phyloP scores from a whole-genome alignment of 1,140 invertebrate genomes.

The Condylostylus longicornis region DNA sequence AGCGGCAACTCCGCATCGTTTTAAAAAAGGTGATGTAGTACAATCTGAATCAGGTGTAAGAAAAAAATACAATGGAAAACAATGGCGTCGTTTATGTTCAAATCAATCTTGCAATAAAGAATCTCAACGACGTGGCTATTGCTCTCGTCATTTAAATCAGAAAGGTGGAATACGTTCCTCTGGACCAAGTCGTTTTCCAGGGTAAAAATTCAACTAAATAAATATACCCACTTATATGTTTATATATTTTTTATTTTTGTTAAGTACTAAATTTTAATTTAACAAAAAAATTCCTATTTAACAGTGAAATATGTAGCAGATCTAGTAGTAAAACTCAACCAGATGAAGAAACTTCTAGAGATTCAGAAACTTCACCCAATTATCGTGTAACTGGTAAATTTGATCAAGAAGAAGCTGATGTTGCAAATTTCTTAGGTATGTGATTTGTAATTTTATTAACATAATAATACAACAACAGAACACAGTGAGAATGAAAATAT shows the following conservation, averaged over 20 bases:
- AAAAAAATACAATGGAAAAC: conserved; percentile 99
- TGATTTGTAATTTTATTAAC: too few species aligned
- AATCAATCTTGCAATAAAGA: conserved; percentile 95
- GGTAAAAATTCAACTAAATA: conserved; percentile 13
- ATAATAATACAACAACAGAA: too few species aligned
- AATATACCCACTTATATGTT: not conserved
- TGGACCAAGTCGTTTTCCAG: conserved; percentile 25
- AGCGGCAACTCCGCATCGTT: conserved; percentile 86
- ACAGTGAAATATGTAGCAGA: conserved; percentile 32
- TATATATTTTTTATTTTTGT: not conserved
- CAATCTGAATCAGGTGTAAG: conserved; percentile 89
- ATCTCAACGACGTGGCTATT: conserved; percentile 89
- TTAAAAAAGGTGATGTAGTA: conserved; percentile 97
- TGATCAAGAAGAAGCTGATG: conserved; percentile 89
- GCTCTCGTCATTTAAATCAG: conserved; percentile 82
- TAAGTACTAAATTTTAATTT: too few species aligned
- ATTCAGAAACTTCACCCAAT: conserved; percentile 75
- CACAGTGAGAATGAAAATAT: too few species aligned
- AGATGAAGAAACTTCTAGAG: conserved; percentile 77
- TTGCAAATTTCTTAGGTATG: conserved; percentile 84
- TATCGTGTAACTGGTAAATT: conserved; percentile 61
- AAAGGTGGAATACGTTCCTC: conserved; percentile 29
- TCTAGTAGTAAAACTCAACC: conserved; percentile 44
- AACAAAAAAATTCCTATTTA: conserved; percentile 1
- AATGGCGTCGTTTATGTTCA: conserved; percentile 83